Percentiles rank a stretch among this genome's conserved stretches.
These are phyloP conservation scores for Apogon hyalosoma DNA, from an alignment of 2,797 vertebrate species.

Conservation along the genomic window DNA sequence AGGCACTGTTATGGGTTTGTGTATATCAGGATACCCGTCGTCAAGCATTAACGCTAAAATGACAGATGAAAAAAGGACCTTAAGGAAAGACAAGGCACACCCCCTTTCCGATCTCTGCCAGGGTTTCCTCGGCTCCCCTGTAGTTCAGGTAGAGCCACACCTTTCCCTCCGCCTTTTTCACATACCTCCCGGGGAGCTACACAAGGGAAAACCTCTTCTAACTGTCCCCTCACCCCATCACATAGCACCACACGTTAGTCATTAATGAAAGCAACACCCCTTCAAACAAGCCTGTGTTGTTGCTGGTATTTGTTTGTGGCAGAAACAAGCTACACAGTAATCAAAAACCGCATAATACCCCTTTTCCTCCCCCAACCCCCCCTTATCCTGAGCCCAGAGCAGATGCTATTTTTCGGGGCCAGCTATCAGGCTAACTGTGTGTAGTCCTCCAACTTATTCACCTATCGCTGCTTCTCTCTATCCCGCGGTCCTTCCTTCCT, in stretches of 20 bases:
- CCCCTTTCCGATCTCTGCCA: constrained; percentile 42
- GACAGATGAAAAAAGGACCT: constrained; percentile 48
- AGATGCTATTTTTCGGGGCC: constrained; percentile 75
- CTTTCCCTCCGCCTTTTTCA: constrained; percentile 36
- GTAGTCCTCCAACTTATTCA: constrained; percentile 58
- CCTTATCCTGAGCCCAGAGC: constrained; percentile 55
- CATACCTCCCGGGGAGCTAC: constrained; percentile 54
- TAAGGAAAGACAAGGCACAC: constrained; percentile 43
- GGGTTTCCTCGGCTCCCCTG: constrained; percentile 50
- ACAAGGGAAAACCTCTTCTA: constrained; percentile 54
- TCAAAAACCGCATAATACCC: constrained; percentile 64
- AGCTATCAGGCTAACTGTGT: constrained; percentile 66
- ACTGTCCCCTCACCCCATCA: constrained; percentile 34
- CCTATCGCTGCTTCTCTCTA: constrained; percentile 62
- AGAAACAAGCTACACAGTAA: constrained; percentile 49
- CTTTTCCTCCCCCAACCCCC: constrained; percentile 34
- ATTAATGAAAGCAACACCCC: constrained; percentile 56
- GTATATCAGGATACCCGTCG: constrained; percentile 62
- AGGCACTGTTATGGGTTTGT: constrained; percentile 66
- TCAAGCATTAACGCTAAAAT: constrained; percentile 73
- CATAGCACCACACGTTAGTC: constrained; percentile 29
- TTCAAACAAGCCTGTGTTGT: constrained; percentile 54
- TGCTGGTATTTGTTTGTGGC: constrained; percentile 63
- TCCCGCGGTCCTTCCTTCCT: constrained; percentile 70
- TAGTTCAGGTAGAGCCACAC: constrained; percentile 58